A percentile compares a stretch with the other conserved stretches of the same genome.
phyloP scores from a whole-genome alignment of 1,140 invertebrate genomes.

The Listronotus bonariensis region DNA sequence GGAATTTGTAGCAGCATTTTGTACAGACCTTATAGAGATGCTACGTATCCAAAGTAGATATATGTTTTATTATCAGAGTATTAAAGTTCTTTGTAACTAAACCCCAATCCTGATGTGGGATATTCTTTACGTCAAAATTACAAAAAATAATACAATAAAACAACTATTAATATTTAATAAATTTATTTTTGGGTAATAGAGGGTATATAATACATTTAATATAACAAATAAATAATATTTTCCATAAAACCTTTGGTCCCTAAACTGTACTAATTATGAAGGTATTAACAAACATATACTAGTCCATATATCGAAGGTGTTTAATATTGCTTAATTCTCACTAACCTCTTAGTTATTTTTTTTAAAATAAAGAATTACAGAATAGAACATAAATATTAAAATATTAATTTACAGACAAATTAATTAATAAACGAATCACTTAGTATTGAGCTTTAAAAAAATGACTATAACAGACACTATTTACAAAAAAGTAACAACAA shows the following conservation, averaged over 20 bases:
- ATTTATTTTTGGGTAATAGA: conserved; percentile 36
- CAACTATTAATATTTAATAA: conserved; percentile 27
- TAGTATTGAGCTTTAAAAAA: conserved; percentile 42
- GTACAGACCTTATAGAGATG: too few species aligned
- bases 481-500: conserved; percentile 27
- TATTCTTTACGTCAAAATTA: too few species aligned
- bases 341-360: not conserved
- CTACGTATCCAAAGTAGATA: too few species aligned
- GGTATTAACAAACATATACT: conserved; percentile 23
- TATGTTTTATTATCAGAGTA: too few species aligned
- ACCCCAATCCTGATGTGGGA: too few species aligned
- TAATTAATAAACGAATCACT: conserved; percentile 2
- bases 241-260: conserved; percentile 54
- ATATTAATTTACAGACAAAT: conserved; percentile 13
- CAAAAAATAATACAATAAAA: not conserved
- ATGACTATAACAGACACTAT: conserved; percentile 41
- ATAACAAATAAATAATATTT: conserved; percentile 52
- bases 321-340: conserved; percentile 3
- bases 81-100: too few species aligned
- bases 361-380: conserved; percentile 1
- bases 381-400: conserved; percentile 17
- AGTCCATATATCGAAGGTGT: conserved; percentile 4
- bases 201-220: conserved; percentile 34
- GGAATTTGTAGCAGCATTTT: too few species aligned
- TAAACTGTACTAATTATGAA: conserved; percentile 38